Evolutionary conservation across 2,888 invertebrate genomes (phyloP).

Genomic region (Lingula anatina): DNA sequence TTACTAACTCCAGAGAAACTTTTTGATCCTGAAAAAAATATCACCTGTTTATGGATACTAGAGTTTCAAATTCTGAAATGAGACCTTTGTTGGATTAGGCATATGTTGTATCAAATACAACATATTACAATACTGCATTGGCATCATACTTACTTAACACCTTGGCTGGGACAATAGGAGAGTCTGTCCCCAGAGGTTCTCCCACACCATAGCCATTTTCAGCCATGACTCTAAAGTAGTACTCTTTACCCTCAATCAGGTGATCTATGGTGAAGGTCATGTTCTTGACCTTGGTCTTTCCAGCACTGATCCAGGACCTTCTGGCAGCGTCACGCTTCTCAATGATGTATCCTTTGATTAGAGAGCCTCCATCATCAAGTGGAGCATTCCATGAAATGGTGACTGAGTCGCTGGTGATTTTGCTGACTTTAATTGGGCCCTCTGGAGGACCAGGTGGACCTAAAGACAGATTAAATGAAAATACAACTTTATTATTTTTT

Average conservation of each 20-base stretch:
- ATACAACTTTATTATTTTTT: too few species aligned
- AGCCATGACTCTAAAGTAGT: slow-evolving; percentile 26
- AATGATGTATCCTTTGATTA: slow-evolving; percentile 42
- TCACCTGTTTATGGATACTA: too few species aligned
- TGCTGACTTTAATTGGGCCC: slow-evolving; percentile 42
- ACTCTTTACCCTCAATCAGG: slow-evolving; percentile 15
- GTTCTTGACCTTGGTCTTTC: slow-evolving; percentile 28
- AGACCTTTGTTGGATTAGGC: too few species aligned
- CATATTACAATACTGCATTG: too few species aligned
- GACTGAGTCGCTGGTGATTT: slow-evolving; percentile 44
- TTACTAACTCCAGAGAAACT: too few species aligned
- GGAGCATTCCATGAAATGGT: slow-evolving; percentile 52
- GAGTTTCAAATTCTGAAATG: too few species aligned
- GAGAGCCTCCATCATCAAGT: slow-evolving; percentile 47
- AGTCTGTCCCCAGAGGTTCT: slow-evolving; percentile 69
- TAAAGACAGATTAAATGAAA: slow-evolving; percentile 11
- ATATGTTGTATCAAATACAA: too few species aligned
- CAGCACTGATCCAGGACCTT: slow-evolving; percentile 39
- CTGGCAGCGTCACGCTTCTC: slow-evolving; percentile 41
- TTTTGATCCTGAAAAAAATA: too few species aligned
- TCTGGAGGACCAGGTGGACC: slow-evolving; percentile 40
- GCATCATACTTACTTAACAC: slow-evolving; percentile 28
- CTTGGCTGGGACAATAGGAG: slow-evolving; percentile 14
- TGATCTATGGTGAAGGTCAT: neutral
- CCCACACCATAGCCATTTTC: slow-evolving; percentile 93